A percentile compares a stretch with the other conserved stretches of the same genome.
Evolutionary conservation across 2,888 invertebrate genomes (phyloP).

Genomic region (Trissolcus brochymenae): DNA sequence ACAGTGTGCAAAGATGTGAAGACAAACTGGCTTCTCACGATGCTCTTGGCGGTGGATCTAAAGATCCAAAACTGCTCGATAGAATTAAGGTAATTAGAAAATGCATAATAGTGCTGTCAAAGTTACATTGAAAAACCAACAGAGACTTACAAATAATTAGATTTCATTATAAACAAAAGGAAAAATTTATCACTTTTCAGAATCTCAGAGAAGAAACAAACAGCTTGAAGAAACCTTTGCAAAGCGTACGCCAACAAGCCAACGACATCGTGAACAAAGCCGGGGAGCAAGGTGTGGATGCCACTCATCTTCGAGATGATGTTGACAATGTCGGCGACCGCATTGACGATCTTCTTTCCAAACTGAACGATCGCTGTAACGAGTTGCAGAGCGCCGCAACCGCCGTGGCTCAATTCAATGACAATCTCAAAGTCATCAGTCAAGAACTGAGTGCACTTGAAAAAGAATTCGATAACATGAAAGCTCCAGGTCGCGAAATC

Average conservation of each 20-base stretch:
- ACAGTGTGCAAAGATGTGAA: constrained; percentile 91
- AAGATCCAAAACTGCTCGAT: constrained; percentile 89
- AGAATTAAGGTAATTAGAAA: constrained; percentile 82
- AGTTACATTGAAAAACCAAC: neutral
- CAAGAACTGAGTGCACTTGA: constrained; percentile 88
- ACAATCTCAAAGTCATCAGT: constrained; percentile 87
- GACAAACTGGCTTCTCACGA: constrained; percentile 88
- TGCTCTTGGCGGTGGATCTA: constrained; percentile 84
- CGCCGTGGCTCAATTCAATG: constrained; percentile 91
- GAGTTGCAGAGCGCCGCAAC: constrained; percentile 90
- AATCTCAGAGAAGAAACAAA: constrained; percentile 88
- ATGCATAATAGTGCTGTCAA: constrained; percentile 2
- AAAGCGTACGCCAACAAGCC: constrained; percentile 82
- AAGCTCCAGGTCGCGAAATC: constrained; percentile 91
- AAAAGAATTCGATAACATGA: constrained; percentile 88
- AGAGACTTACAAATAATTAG: no score
- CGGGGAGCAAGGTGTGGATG: constrained; percentile 85
- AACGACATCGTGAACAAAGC: constrained; percentile 88
- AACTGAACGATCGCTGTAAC: constrained; percentile 87
- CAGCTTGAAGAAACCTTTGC: constrained; percentile 85
- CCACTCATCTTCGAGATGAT: constrained; percentile 86
- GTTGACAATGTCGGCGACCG: constrained; percentile 87
- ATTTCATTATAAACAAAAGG: no score
- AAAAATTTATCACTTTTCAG: constrained; percentile 59
- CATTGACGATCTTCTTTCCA: constrained; percentile 85